phyloP scores from a whole-genome alignment of 2,113 vertebrate species.

The Actenoides lindsayi region DNA sequence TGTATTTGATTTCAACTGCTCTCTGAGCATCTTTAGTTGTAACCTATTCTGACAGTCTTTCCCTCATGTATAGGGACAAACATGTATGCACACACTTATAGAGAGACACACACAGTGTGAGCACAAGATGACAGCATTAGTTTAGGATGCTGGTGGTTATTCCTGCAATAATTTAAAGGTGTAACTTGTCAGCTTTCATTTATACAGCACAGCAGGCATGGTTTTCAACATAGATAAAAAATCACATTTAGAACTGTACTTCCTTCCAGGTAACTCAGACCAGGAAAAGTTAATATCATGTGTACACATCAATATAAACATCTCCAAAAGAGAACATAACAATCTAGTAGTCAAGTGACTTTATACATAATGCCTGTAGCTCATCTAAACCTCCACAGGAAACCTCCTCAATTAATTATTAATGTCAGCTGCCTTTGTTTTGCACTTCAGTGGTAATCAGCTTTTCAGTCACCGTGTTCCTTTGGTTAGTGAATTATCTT shows the following conservation, averaged over 20 bases:
- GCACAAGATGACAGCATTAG: neutral
- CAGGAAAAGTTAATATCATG: neutral
- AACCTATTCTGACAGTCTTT: neutral
- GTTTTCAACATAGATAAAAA: neutral
- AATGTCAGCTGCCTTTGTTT: conserved; percentile 76
- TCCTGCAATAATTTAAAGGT: neutral
- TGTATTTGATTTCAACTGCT: neutral
- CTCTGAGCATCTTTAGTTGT: neutral
- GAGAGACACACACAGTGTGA: neutral
- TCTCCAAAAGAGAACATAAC: conserved; percentile 20
- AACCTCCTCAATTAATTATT: conserved; percentile 81
- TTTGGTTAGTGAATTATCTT: conserved; percentile 54
- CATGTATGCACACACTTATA: neutral
- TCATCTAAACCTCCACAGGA: conserved; percentile 67
- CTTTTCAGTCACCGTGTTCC: conserved; percentile 29
- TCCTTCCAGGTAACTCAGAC: conserved; percentile 16
- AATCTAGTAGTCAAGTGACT: conserved; percentile 55
- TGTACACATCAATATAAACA: neutral
- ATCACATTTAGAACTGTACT: neutral
- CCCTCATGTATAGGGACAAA: neutral
- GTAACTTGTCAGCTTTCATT: conserved; percentile 14
- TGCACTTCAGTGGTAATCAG: conserved; percentile 74
- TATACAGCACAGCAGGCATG: neutral
- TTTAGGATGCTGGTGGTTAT: neutral
- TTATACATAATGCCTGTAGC: conserved; percentile 47